Conservation (phyloP, 2,113 vertebrate genomes). For the Steatornis caripensis region DNA sequence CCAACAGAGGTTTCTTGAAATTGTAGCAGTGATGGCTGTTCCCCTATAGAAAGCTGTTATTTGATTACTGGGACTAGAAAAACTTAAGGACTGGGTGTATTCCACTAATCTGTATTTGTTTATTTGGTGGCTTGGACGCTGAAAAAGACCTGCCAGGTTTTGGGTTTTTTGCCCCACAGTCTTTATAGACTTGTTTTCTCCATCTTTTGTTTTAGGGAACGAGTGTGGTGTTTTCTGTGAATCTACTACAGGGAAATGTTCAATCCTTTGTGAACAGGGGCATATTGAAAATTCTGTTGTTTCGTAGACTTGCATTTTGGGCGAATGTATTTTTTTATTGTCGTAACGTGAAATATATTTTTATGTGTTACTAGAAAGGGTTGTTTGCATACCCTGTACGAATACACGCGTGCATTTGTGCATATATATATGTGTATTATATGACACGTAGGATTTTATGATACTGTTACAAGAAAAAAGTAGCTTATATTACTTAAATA, state of each 20-base stretch:
- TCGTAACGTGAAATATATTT: background rate
- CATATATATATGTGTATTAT: background rate
- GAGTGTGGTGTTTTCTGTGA: background rate
- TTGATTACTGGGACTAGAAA: background rate
- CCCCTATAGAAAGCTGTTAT: background rate
- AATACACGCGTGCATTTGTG: rapidly evolving
- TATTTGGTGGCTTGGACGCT: background rate
- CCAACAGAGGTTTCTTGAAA: background rate
- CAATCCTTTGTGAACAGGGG: background rate
- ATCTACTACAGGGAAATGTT: background rate
- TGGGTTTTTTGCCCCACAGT: rapidly evolving
- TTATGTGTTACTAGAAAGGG: background rate
- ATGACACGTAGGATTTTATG: background rate
- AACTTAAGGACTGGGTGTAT: background rate
- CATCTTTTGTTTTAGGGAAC: background rate
- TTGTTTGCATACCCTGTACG: background rate
- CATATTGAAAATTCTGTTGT: background rate
- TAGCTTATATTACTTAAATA: background rate
- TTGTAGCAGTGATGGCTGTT: background rate
- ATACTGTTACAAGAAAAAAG: background rate
- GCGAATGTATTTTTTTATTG: background rate
- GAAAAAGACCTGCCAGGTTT: background rate
- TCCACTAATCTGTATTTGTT: background rate
- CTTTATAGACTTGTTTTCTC: background rate
- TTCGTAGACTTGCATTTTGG: background rate